Evolutionary conservation across 64 coral and sea anemone species (phyloP).

Genomic region (Stichodactyla helianthus): DNA sequence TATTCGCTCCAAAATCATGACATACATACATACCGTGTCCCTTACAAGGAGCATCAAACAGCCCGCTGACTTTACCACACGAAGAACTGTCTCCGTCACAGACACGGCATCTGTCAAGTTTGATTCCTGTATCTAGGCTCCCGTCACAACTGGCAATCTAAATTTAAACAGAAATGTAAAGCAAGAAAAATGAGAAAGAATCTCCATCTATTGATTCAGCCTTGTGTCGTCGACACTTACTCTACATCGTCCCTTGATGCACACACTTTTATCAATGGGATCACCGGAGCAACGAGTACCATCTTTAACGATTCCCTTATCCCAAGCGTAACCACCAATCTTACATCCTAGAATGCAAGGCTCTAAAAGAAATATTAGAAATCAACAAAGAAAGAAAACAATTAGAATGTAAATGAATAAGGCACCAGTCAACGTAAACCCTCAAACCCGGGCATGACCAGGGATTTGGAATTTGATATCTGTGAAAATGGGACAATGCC

Average conservation of each 20-base stretch:
- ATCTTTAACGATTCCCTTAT: conserved; percentile 61
- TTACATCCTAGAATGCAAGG: conserved; percentile 32
- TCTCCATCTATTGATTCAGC: not conserved
- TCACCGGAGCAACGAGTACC: conserved; percentile 64
- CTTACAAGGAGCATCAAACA: conserved; percentile 21
- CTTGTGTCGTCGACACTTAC: conserved; percentile 22
- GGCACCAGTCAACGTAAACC: no score
- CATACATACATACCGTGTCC: conserved; percentile 2
- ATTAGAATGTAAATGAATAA: not conserved
- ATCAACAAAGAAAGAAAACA: not conserved
- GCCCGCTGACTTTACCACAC: conserved; percentile 27
- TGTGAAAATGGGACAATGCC: no score
- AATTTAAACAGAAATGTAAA: not conserved
- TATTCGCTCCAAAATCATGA: not conserved
- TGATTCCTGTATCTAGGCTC: conserved; percentile 42
- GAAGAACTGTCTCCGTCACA: conserved; percentile 68
- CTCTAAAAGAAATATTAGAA: not conserved
- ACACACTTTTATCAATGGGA: conserved; percentile 49
- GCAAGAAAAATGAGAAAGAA: not conserved
- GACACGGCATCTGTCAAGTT: conserved; percentile 57
- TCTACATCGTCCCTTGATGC: conserved; percentile 70
- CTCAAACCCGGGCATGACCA: no score
- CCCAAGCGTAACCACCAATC: not conserved
- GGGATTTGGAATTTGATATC: no score
- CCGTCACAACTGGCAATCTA: conserved; percentile 67